Evolutionary conservation across 2,113 vertebrate genomes (phyloP), one percentile per base, ranked within the genome.

Genomic region (Neolamprologus tretocephalus): DNA sequence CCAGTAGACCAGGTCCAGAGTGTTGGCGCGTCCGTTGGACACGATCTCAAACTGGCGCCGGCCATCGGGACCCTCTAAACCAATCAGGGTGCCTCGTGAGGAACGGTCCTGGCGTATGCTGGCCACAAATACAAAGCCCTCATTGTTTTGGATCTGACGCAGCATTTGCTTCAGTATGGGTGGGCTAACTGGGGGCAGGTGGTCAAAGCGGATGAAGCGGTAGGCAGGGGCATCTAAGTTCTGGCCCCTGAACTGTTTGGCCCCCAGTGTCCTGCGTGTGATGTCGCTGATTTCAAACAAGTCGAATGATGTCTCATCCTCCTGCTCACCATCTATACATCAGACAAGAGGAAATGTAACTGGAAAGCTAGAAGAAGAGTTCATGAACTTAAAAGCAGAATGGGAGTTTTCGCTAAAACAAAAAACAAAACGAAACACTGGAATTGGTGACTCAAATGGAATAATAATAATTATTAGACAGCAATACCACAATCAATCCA

Each of bases 171-270:
- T 94, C 9, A 99, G 95, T 14, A 96, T 95, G 2, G 96, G 96
- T 0, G 96, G 66, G 16, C 95, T 95, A 91, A 98, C 97, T 0
- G 98, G 96, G 17, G 98, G 98, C 84, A 99, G 94, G 37, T 98
- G 97, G 96, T 99, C 98, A n/a, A 98, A 99, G 3, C 98, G 97
- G 87, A 99, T 97, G 87, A 99, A 99, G 21, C 98, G 97, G 84
- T 98, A 99, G 0, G 98, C 97, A 0, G 98, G 98, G 21, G 80
- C 16, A 2, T 91, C 17, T 1, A 96, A 97, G 91, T 98, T 97
- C 2, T 97, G 98, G 35, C 98, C 98, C 68, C 98, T 96, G 93
- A 98, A 98, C 89, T 97, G 94, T 94, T 98, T 99, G 92, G 97
- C 98, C 71, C 98, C 98, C 16, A 98, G 86, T 49, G 98, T 99